phyloP scores from a whole-genome alignment of 2,888 invertebrate species.

The Nemotelus nigrinus region DNA sequence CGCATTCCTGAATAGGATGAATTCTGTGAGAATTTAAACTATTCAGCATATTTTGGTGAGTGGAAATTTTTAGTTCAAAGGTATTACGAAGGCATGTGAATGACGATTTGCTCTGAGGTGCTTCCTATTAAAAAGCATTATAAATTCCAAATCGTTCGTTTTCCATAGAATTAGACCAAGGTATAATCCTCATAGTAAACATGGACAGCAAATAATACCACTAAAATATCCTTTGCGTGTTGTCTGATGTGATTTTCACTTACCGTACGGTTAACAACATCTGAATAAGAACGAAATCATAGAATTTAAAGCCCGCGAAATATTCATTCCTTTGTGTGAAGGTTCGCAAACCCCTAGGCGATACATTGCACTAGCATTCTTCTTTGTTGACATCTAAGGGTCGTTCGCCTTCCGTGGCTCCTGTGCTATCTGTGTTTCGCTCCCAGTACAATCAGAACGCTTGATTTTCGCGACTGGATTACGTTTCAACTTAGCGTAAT shows the following conservation, averaged over 20 bases:
- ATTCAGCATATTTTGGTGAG: background rate
- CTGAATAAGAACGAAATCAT: background rate
- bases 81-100: background rate
- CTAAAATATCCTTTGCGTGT: background rate
- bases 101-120: too few species aligned
- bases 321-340: background rate
- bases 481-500: constrained; percentile 4
- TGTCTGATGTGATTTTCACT: constrained; percentile 13
- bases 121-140: too few species aligned
- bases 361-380: constrained; percentile 26
- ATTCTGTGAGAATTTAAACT: background rate
- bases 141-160: too few species aligned
- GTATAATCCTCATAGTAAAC: background rate
- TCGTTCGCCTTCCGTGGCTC: constrained; percentile 6
- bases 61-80: background rate
- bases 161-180: too few species aligned
- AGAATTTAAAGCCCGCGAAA: background rate
- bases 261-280: constrained; percentile 13
- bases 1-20: background rate
- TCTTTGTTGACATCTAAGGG: constrained; percentile 19
- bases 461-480: constrained; percentile 18
- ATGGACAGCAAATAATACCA: constrained; percentile 14
- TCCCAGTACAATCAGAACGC: background rate
- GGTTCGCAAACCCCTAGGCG: background rate
- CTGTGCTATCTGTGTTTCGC: background rate